A percentile compares a stretch with the other conserved stretches of the same genome.
These are phyloP conservation scores for Tetramorium simillimum DNA, from an alignment of 1,140 invertebrate genomes.

Conservation along the genomic window DNA sequence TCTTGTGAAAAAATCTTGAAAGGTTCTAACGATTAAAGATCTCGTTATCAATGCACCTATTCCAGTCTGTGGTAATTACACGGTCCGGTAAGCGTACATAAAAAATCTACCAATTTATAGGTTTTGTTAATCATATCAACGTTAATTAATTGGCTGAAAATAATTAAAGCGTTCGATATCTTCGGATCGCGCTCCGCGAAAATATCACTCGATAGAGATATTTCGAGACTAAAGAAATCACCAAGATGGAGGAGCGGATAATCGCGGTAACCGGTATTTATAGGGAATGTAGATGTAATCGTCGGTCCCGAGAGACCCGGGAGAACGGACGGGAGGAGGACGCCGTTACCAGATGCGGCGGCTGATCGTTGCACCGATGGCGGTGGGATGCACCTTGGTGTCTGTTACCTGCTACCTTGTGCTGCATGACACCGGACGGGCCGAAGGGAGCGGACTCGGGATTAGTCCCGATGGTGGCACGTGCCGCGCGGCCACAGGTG, in stretches of 20 bases:
- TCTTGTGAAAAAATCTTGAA: not conserved
- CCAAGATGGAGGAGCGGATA: conserved; percentile 62
- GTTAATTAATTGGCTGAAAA: not conserved
- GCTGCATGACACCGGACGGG: conserved; percentile 65
- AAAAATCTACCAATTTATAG: not conserved
- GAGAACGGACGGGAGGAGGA: conserved; percentile 33
- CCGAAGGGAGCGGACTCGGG: conserved; percentile 72
- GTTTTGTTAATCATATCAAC: not conserved
- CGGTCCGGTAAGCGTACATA: too few species aligned
- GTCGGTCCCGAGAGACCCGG: conserved; percentile 47
- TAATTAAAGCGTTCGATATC: not conserved
- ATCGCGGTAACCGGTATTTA: conserved; percentile 71
- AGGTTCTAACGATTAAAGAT: not conserved
- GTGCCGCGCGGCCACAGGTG: conserved; percentile 72
- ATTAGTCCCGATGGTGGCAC: conserved; percentile 72
- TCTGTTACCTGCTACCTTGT: conserved; percentile 75
- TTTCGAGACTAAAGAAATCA: conserved; percentile 60
- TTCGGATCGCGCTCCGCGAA: not conserved
- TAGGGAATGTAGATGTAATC: conserved; percentile 75
- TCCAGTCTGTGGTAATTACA: not conserved
- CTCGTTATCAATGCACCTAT: not conserved
- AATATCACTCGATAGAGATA: conserved; percentile 53
- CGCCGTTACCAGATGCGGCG: conserved; percentile 68
- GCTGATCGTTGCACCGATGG: conserved; percentile 65
- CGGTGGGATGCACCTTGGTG: conserved; percentile 71